Base-by-base conservation (phyloP, 2,113 vertebrate genomes). In the Chaetodon auriga region DNA sequence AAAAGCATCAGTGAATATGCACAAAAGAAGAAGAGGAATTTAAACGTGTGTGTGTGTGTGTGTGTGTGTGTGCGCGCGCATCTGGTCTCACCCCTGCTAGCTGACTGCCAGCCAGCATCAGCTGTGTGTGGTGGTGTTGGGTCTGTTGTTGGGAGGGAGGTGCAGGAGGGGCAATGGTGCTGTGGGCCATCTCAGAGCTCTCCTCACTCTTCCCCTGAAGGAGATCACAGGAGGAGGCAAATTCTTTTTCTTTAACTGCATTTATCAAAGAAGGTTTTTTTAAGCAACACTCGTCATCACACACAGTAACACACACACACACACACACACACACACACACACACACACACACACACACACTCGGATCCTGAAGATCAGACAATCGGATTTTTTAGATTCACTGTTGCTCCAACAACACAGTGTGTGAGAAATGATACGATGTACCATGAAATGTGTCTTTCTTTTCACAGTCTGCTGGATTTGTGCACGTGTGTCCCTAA, bases 51-150 rank as follows among this genome's bases (percentile, higher is more conserved):
- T 41, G 38, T 19, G 45, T 23, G 6, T 19, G 43, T 58, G 43
- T 16, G 38, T 43, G 55, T 43, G 57, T 54, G 21, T 54, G 19
- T 75, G 23, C 53, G 45, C 10, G 38, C 48, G 51, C 58, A 68
- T 51, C 64, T 77, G 8, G 43, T 19, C 95, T 96, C 90, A 97
- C 97, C 95, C 97, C 97, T 62, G 97, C 97, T 9, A 98, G 95
- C 92, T 97, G 97, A 91, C 96, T 96, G 78, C 97, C 96, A 0
- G 97, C 96, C 84, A 98, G 91, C 96, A 98, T 97, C 89, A 97
- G 96, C 85, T 98, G 97, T 72, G 97, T 96, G 92, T 97, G 97
- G 88, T 96, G 96, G 89, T 96, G 96, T 62, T 97, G 95, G 93
- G 94, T 0, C 65, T 88, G 85, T 23, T 83, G 75, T 45, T 95